Base-by-base conservation (phyloP, 1,140 invertebrate genomes). In the Hestina assimilis region DNA sequence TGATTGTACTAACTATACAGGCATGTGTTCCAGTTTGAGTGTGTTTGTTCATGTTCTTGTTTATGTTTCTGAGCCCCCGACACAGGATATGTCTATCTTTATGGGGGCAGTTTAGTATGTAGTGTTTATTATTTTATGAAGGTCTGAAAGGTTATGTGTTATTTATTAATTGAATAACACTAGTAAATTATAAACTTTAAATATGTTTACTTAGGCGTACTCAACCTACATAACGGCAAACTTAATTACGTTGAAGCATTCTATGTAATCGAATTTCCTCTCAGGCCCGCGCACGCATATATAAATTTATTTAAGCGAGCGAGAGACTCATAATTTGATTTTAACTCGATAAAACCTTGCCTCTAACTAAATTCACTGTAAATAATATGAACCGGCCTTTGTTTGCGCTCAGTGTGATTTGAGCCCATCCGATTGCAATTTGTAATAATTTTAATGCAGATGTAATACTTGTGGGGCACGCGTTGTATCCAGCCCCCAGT, bases 401-500 rank as follows among this genome's bases (percentile, higher is more conserved):
- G 72, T 76, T 76, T 74, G 71, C 42, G 47, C 38, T 35, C 51
- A 75, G 78, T 75, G 75, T 66, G 71, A 73, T 83, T 79, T 73
- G 72, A 66, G 63, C 74, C 76, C 74, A 83, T 84, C 69, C 64
- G 66, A 79, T 77, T 57, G 63, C 74, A 73, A 85, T 83, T 83
- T 85, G 80, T 82, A 82, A 85, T 80, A 75, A 83, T 78, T 82
- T 80, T 77, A 83, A 85, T 82, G 73, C 62, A 67, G 48, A 65
- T 75, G 65, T 75, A 69, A 75, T 76, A 70, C 54, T 68, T 59
- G 53, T 46, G 40, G 58, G 52, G 45, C 63, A 60, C 63, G 59
- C 66, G 70, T 64, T 69, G 66, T 69, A 50, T 29, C 63, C 29
- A 4, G 59, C 68, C 68, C 72, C 50, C 50, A 59, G 54, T 54